Evolutionary conservation across 2,797 vertebrate genomes (phyloP), one percentile per base, ranked within the genome.

Genomic region (Tapirus indicus): DNA sequence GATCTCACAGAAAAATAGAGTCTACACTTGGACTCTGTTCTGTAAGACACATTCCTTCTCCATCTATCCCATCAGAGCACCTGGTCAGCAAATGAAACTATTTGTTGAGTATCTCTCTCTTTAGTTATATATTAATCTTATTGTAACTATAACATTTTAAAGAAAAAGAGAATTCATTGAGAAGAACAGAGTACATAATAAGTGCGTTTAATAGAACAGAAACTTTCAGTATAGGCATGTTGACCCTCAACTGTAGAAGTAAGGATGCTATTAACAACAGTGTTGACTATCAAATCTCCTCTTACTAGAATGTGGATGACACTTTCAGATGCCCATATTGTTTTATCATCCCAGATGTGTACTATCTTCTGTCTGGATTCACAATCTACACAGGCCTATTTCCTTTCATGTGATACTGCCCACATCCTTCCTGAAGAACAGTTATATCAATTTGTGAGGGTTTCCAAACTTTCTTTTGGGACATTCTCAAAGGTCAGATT

Each of bases 1-100:
- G 23, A 0, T 0, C 44, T 32, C 23, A 0, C 16, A 64, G 58
- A 47, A 5, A 49, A 29, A 35, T 21, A 1, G 1, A 13, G 18
- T 32, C 47, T 47, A n/a, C 14, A 6, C 47, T 18, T 5, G 10
- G 3, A 23, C 6, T 69, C 1, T 6, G 17, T 6, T 62, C 20
- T 38, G 21, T 41, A 71, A 32, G 2, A 9, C 6, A 18, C 6
- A 11, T 16, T 38, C 4, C 29, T 83, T 32, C 17, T 49, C 32
- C 25, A 23, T 10, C 2, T 25, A 29, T 13, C 21, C 23, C 5
- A 4, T 16, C 21, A 14, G 16, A 82, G 27, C 7, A 29, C 29
- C 13, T 93, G 25, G 13, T 60, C 41, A 54, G 32, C 49, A 87
- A 25, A 52, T 10, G 1, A 2, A 49, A 74, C 35, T 17, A 44